Conservation (phyloP, 1,140 invertebrate genomes). For the Macrostomum lignano region DNA sequence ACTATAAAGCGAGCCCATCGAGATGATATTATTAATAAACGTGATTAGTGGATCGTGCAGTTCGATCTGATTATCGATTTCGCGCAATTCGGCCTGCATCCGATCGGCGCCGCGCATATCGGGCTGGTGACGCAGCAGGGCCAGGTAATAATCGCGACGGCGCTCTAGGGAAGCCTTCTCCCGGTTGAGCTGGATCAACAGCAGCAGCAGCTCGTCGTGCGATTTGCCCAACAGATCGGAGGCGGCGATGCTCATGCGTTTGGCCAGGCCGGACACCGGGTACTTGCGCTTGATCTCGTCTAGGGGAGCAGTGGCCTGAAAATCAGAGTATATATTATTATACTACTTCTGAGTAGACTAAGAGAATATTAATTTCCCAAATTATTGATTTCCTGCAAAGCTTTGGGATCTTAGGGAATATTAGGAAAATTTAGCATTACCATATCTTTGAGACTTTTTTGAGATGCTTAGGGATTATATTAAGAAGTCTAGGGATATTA, state of each 20-base stretch:
- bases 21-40: constrained; percentile 1
- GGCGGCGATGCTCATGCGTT: constrained; percentile 4
- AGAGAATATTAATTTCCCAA: no score
- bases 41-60: background rate
- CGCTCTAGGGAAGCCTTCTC: constrained; percentile 1
- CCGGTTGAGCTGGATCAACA: constrained; percentile 2
- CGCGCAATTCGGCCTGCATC: background rate
- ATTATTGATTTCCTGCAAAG: no score
- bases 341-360: no score
- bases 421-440: no score
- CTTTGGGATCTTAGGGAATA: no score
- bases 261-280: constrained; percentile 3
- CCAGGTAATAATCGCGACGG: background rate
- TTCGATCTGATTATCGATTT: background rate
- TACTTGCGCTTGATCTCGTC: background rate
- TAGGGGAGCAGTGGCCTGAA: no score
- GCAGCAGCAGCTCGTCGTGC: background rate
- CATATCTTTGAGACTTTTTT: no score
- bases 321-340: no score
- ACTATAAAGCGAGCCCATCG: constrained; percentile 1
- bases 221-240: constrained; percentile 1
- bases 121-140: no score
- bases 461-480: no score
- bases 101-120: background rate
- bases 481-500: no score